Base-by-base conservation (phyloP, 2,888 invertebrate genomes). In the Halictus ligatus region DNA sequence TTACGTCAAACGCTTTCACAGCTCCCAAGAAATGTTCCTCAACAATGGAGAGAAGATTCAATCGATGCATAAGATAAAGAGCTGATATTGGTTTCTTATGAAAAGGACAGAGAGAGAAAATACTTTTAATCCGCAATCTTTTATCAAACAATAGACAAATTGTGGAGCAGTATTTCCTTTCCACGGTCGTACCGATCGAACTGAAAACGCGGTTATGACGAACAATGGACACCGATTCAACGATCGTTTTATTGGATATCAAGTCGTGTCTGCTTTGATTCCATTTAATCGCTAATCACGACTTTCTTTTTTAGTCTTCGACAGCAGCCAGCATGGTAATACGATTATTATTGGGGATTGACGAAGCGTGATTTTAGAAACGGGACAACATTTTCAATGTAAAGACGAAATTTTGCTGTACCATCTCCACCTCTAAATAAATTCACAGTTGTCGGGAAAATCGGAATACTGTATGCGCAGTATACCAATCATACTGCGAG, bases 401-500 rank as follows among this genome's bases (percentile, higher is more conserved):
- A 67, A 67, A 29, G 29, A 15, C 13, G 25, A 25, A 25, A 60
- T 25, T 5, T 25, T 60, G 25, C 25, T 25, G 60, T 13, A 60
- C 7, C 18, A 15, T 35, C 18, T 29, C 7, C 35, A 29, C 67
- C 18, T 35, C 7, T 29, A 35, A 67, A 35, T 35, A 35, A 67
- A 60, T 60, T 5, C 13, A 25, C 60, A 1, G 25, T 50, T 50
- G 50, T 21, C 10, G 10, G 54, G 21, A 54, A 54, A 54, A 54
- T 54, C 21, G 21, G 10, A 54, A 54, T 21, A 54, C 10, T 0
- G 21, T n/a, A 8, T 54, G 54, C 54, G 21, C 2, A n/a, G 21
- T 73, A 58, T 29, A 73, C 80, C 89, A 75, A 77, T 89, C 85
- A 81, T 71, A 46, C n/a, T 72, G 74, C 25, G n/a, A 73, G 29